Evolutionary conservation across 1,140 invertebrate species (phyloP).

Genomic region (Pseudomyrmex concolor): DNA sequence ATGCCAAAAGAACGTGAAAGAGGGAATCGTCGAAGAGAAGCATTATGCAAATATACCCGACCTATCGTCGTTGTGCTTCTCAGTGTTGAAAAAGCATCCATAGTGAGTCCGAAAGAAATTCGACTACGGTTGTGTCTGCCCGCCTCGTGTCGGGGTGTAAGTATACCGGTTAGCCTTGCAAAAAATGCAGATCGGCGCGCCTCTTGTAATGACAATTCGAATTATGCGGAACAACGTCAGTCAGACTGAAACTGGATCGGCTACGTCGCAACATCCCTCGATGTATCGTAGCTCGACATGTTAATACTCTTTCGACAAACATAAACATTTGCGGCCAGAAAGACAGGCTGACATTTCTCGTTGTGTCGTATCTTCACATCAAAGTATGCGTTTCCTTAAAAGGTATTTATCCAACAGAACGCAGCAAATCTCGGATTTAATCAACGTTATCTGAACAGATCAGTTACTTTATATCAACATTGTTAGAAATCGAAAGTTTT

Average conservation of each 20-base stretch:
- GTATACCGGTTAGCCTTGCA: conserved; percentile 45
- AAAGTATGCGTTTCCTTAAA: neutral
- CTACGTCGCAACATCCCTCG: neutral
- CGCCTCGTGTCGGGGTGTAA: conserved; percentile 3
- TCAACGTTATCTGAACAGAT: neutral
- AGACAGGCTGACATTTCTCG: neutral
- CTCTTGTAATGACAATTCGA: conserved; percentile 25
- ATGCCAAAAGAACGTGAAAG: neutral
- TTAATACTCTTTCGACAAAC: conserved; percentile 16
- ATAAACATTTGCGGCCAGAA: neutral
- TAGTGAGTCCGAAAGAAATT: conserved; percentile 21
- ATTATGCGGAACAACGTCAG: conserved; percentile 43
- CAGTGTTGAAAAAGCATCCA: conserved; percentile 29
- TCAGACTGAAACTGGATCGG: conserved; percentile 17
- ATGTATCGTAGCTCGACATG: conserved; percentile 13
- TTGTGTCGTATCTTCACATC: neutral
- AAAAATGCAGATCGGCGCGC: conserved; percentile 33
- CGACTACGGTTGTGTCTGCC: conserved; percentile 12
- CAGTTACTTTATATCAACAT: neutral
- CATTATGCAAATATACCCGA: conserved; percentile 46
- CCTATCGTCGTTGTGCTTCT: conserved; percentile 23
- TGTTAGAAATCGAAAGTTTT: too few relatives aligned
- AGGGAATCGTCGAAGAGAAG: neutral
- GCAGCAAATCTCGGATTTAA: conserved; percentile 11
- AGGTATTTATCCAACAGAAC: conserved; percentile 15